A percentile compares a stretch with the other conserved stretches of the same genome.
phyloP scores from a whole-genome alignment of 2,888 invertebrate genomes.

The Mylabris sibirica region DNA sequence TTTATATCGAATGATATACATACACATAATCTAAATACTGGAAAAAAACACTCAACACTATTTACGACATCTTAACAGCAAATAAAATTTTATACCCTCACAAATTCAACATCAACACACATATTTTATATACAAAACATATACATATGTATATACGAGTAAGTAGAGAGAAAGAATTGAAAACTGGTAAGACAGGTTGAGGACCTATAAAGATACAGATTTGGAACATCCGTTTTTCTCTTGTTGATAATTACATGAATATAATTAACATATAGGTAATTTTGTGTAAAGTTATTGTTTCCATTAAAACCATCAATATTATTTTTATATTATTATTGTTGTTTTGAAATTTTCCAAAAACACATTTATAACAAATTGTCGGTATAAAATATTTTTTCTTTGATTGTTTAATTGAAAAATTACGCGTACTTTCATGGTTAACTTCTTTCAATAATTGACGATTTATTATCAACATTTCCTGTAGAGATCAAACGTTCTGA shows the following conservation, averaged over 20 bases:
- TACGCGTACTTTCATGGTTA: neutral
- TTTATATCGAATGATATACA: neutral
- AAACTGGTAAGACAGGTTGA: conserved; percentile 12
- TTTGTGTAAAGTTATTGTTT: neutral
- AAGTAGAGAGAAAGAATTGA: neutral
- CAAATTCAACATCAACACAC: conserved; percentile 20
- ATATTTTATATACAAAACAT: neutral
- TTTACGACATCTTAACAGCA: conserved; percentile 23
- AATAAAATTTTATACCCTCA: conserved; percentile 33
- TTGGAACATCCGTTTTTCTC: conserved; percentile 19
- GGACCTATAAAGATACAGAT: conserved; percentile 17
- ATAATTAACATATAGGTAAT: conserved; percentile 11
- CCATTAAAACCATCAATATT: neutral
- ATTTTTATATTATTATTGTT: neutral
- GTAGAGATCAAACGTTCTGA: conserved; percentile 9
- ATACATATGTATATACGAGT: neutral
- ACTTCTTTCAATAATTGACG: neutral
- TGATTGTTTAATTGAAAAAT: neutral
- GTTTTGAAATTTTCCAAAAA: neutral
- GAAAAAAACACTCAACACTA: conserved; percentile 22
- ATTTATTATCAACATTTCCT: neutral
- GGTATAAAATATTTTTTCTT: neutral
- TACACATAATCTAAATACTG: conserved; percentile 22
- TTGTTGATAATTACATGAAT: neutral
- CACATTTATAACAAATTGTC: conserved; percentile 13